Percentiles rank a stretch among this genome's conserved stretches.
These are phyloP conservation scores for Stichopus horrens DNA, from an alignment of 53 echinoderm and acorn worm genomes.

Conservation along the genomic window DNA sequence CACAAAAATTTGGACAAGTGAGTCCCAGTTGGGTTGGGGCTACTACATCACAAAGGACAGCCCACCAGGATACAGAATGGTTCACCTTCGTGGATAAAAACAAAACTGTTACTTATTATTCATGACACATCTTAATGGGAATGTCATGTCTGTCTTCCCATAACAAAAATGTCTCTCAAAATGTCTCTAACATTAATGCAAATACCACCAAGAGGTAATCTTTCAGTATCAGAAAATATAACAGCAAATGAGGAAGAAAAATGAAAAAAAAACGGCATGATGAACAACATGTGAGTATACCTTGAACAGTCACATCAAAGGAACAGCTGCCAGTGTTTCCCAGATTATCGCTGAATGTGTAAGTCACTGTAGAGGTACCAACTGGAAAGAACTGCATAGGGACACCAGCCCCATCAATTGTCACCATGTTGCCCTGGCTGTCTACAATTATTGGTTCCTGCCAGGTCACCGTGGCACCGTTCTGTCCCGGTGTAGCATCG, in stretches of 20 bases:
- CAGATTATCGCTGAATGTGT: conserved; percentile 16
- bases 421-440: neutral
- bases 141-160: too few relatives aligned
- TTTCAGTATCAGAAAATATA: too few relatives aligned
- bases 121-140: too few relatives aligned
- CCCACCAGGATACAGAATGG: conserved; percentile 10
- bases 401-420: neutral
- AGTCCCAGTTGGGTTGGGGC: neutral
- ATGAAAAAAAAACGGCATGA: too few relatives aligned
- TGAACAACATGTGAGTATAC: neutral
- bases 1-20: neutral
- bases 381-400: conserved; percentile 4
- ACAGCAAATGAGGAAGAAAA: too few relatives aligned
- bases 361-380: conserved; percentile 10
- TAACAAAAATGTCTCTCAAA: too few relatives aligned
- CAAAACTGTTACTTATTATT: neutral
- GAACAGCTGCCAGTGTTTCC: conserved; percentile 20
- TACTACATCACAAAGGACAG: conserved; percentile 21
- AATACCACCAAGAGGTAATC: too few relatives aligned
- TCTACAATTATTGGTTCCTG: conserved; percentile 19
- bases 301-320: conserved; percentile 40
- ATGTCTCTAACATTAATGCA: too few relatives aligned
- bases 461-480: neutral
- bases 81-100: neutral
- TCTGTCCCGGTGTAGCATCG: neutral